Evolutionary conservation across 2,888 invertebrate species (phyloP), one percentile per base, ranked within the genome.

Genomic region (Philaethria dido): DNA sequence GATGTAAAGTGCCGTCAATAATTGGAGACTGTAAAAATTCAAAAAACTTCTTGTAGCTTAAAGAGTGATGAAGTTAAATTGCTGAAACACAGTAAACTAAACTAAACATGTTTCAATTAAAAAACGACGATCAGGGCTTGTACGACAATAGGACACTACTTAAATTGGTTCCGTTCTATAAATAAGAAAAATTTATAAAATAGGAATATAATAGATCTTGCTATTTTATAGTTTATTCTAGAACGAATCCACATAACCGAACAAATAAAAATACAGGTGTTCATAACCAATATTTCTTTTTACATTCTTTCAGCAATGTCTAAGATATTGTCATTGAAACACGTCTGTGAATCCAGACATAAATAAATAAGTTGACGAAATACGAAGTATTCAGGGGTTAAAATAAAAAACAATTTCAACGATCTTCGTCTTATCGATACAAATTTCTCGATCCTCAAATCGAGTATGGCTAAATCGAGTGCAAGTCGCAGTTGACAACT

Each of bases 401-500:
- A 16, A 25, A 47, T 36, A 55, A 55, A 64, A 63, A 36, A 52
- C 22, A 47, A 14, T 39, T 63, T 45, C 16, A 60, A 48, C 66
- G 62, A 63, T 45, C 47, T 55, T 52, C 44, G 52, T 63, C 25
- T 54, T 25, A 63, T 47, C 44, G 39, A 44, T 39, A 63, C 39
- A 55, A 55, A 68, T 69, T 68, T 48, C 42, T 61, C 33, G 48
- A 66, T 66, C 39, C 54, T 69, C 52, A 64, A 66, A 50, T 33
- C 62, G 45, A 66, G 61, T 69, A 67, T 71, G 62, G 61, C 65
- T 73, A 75, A 73, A 73, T 86, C 80, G 69, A 89, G 86, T 89
- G 88, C 87, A 89, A 89, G 87, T 89, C 87, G 81, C 88, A 86
- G 83, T 85, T 86, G 89, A 88, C 89, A 89, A 87, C 88, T 85